These are phyloP conservation scores for Anguilla rostrata DNA, from an alignment of 2,113 vertebrate genomes.

Conservation along the genomic window DNA sequence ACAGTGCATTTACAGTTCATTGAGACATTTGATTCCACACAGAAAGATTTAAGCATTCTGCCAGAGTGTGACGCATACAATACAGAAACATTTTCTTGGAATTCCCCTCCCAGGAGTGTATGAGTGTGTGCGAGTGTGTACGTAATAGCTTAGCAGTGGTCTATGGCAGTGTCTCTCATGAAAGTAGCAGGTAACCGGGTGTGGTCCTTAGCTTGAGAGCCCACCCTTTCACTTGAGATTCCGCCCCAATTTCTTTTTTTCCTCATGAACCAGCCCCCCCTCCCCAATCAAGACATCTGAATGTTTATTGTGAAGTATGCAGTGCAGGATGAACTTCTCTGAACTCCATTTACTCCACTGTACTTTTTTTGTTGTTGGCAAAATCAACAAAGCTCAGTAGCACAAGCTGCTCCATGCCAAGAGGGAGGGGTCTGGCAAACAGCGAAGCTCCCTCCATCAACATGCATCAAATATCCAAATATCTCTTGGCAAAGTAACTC, in stretches of 20 bases:
- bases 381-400: slow-evolving; percentile 17
- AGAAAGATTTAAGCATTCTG: background rate
- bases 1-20: too few species aligned
- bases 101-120: background rate
- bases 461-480: background rate
- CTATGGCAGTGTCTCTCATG: background rate
- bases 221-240: background rate
- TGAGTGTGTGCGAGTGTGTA: too few species aligned
- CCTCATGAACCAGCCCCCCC: background rate
- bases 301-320: slow-evolving; percentile 27
- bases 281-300: slow-evolving; percentile 5
- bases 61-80: background rate
- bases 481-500: too few species aligned
- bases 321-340: slow-evolving; percentile 24
- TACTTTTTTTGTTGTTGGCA: slow-evolving; percentile 23
- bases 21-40: background rate
- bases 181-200: background rate
- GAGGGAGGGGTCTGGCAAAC: slow-evolving; percentile 11
- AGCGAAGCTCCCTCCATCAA: background rate
- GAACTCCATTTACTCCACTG: slow-evolving; percentile 23
- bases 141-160: background rate
- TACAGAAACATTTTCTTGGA: too few species aligned
- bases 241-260: background rate
- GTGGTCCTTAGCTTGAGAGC: background rate
- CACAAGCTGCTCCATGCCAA: slow-evolving; percentile 3